Evolutionary conservation across 2,888 invertebrate genomes (phyloP), one percentile per base, ranked within the genome.

Genomic region (Chymomyza fuscimana): DNA sequence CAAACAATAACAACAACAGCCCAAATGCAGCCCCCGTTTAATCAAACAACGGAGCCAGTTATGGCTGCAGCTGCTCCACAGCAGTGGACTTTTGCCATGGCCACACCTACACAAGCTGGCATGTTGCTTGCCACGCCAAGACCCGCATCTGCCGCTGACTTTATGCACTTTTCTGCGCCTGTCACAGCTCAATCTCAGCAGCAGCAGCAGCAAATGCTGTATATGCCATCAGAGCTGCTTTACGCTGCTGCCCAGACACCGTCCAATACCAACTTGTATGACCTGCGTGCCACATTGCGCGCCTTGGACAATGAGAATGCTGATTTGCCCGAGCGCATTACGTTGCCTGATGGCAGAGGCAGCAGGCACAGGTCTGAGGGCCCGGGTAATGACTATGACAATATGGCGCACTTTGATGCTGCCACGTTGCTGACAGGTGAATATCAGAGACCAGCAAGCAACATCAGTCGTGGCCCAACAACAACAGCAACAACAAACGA

Each of bases 301-400:
- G 89, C 81, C 50, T 72, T 88, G 72, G 89, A 86, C 80, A 87
- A 82, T 77, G 89, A 86, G 76, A 85, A 82, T 74, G 86, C 79
- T 73, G 87, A 87, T 73, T 85, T 85, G 70, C 86, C 89, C 54
- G 81, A 82, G 65, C 85, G 82, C 60, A 87, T 87, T 79, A 72
- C 72, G 51, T 6, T 51, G 9, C 46, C 32, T 46, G 36, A 7
- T 4, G 29, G 64, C 52, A 22, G n/a, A 50, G 5, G 46, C 40
- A 29, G 36, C 19, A 58, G 46, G 29, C 3, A 15, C 22, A 61
- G 5, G 36, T 10, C 16, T 22, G 15, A 12, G 3, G 51, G 50
- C 25, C 4, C 15, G 1, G 51, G 4, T 15, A 22, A 63, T 50
- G 51, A 51, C 51, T 25, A 51, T 7, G 63, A 25, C 51, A 22